phyloP scores from a whole-genome alignment of 2,888 invertebrate species.

The Acrobeloides nanus region DNA sequence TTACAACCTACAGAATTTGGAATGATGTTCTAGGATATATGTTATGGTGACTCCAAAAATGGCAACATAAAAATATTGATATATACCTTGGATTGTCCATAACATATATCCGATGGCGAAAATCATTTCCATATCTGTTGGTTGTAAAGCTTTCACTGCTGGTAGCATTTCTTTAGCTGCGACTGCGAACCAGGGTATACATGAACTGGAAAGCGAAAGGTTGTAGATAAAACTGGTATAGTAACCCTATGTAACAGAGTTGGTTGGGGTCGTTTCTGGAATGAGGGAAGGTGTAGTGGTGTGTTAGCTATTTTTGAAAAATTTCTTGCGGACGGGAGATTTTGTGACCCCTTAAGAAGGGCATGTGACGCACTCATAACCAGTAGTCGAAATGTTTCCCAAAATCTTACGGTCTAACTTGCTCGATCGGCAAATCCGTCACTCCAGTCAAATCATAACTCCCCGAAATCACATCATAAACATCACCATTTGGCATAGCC shows the following conservation, averaged over 20 bases:
- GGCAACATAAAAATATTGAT: too few species aligned
- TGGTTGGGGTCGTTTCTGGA: too few species aligned
- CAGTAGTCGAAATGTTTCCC: not conserved
- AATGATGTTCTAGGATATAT: not conserved
- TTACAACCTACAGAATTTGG: slow-evolving; percentile 1
- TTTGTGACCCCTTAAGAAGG: too few species aligned
- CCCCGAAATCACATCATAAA: slow-evolving; percentile 19
- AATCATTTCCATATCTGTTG: slow-evolving; percentile 22
- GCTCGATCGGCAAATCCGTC: slow-evolving; percentile 12
- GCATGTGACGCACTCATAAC: not conserved
- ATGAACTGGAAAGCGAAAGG: too few species aligned
- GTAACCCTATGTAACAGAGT: too few species aligned
- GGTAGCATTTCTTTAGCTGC: not conserved
- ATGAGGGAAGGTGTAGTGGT: too few species aligned
- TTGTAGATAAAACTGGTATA: too few species aligned
- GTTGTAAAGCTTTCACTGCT: slow-evolving; percentile 1
- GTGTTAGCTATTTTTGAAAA: too few species aligned
- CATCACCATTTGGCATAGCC: slow-evolving; percentile 26
- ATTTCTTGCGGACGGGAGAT: too few species aligned
- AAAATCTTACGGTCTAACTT: not conserved
- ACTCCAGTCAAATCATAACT: slow-evolving; percentile 18
- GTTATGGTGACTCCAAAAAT: too few species aligned
- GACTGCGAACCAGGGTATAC: slow-evolving; percentile 6
- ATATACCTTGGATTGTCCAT: too few species aligned
- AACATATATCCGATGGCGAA: slow-evolving; percentile 27